phyloP scores from a whole-genome alignment of 2,888 invertebrate species.

The Diogma glabrata region DNA sequence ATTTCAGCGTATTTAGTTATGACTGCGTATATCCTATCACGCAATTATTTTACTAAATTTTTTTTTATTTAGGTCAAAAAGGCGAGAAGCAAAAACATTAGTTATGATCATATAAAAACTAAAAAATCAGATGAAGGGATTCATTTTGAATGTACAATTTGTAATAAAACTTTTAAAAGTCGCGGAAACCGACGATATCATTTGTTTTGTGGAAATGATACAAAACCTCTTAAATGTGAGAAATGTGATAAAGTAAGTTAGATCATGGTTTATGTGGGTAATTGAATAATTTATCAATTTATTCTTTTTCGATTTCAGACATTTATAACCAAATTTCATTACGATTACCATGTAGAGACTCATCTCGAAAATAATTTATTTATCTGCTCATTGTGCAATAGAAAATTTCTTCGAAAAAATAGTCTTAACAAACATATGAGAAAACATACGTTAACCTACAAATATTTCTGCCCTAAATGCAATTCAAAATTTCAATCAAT shows the following conservation, averaged over 20 bases:
- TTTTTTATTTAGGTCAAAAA: too few relatives aligned
- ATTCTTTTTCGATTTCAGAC: constrained; percentile 36
- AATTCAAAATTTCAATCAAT: constrained; percentile 47
- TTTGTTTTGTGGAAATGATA: constrained; percentile 44
- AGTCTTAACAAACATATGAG: constrained; percentile 59
- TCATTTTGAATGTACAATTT: constrained; percentile 46
- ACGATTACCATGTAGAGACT: constrained; percentile 56
- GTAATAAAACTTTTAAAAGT: constrained; percentile 54
- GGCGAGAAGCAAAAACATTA: too few relatives aligned
- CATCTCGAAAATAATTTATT: constrained; percentile 51
- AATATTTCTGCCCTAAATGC: constrained; percentile 46
- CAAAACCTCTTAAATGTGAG: constrained; percentile 40
- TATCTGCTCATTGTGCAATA: constrained; percentile 50
- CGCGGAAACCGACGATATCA: constrained; percentile 56
- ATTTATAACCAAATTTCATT: constrained; percentile 59
- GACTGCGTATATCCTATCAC: too few relatives aligned
- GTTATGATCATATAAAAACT: constrained; percentile 22
- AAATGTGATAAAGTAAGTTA: constrained; percentile 28
- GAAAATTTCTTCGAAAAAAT: constrained; percentile 54
- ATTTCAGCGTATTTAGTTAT: too few relatives aligned
- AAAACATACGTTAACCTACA: constrained; percentile 37
- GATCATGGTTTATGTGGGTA: neutral
- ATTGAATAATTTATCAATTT: neutral
- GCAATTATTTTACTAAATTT: too few relatives aligned
- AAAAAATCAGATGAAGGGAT: constrained; percentile 24